phyloP scores from a whole-genome alignment of 2,797 vertebrate species.

The Lithobates pipiens region DNA sequence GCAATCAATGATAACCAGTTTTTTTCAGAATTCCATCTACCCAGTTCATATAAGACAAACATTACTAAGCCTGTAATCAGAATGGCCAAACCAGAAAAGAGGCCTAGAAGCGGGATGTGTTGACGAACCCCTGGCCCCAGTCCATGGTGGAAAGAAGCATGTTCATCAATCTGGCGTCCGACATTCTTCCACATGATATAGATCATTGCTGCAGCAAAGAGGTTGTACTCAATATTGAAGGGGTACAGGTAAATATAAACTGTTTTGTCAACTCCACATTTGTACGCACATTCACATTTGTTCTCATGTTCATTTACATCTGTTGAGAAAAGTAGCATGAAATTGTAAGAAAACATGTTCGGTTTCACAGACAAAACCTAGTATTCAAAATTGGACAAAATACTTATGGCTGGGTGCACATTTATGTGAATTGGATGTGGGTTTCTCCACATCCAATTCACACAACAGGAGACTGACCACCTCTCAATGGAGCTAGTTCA shows the following conservation, averaged over 20 bases:
- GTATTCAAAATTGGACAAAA: too few species aligned
- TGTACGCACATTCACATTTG: conserved; percentile 27
- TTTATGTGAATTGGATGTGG: too few species aligned
- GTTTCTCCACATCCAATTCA: too few species aligned
- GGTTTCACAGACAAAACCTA: too few species aligned
- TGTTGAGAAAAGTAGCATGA: too few species aligned
- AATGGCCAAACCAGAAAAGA: conserved; percentile 65
- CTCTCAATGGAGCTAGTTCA: too few species aligned
- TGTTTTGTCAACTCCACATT: conserved; percentile 72
- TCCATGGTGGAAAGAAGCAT: conserved; percentile 64
- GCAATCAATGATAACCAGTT: conserved; percentile 71
- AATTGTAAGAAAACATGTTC: too few species aligned
- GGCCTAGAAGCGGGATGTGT: conserved; percentile 73
- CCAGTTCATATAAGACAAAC: conserved; percentile 79
- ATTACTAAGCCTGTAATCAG: conserved; percentile 76
- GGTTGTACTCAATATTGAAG: conserved; percentile 86
- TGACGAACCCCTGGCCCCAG: conserved; percentile 67
- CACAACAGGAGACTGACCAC: too few species aligned
- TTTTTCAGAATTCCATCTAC: not conserved
- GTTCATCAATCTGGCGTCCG: conserved; percentile 72
- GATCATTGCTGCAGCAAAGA: conserved; percentile 84
- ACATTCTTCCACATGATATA: conserved; percentile 88
- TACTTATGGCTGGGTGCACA: too few species aligned
- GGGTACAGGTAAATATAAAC: conserved; percentile 84
- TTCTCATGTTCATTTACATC: too few species aligned